These are phyloP conservation scores for Muscicapa comitata DNA, from an alignment of 2,797 vertebrate genomes.

Conservation along the genomic window DNA sequence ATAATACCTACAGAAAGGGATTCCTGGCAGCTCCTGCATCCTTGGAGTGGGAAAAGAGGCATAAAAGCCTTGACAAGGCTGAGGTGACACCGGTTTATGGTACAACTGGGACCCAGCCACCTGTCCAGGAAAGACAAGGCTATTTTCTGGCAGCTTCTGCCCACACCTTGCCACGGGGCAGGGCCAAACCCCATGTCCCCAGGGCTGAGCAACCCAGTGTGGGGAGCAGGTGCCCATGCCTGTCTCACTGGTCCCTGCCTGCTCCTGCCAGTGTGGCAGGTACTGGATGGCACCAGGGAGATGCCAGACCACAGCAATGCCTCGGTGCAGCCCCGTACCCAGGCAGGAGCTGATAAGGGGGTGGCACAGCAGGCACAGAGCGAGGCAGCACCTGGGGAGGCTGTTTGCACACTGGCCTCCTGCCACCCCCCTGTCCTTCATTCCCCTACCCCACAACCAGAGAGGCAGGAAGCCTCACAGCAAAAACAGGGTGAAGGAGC, in stretches of 20 bases:
- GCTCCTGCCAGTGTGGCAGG: background rate
- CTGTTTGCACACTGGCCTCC: background rate
- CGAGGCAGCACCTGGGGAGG: fast-evolving
- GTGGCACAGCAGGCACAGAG: fast-evolving
- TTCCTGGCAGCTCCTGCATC: fast-evolving
- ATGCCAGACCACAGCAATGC: fast-evolving
- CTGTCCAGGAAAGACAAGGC: fast-evolving
- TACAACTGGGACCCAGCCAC: background rate
- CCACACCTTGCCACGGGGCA: background rate
- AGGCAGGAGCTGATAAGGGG: background rate
- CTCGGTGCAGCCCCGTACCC: fast-evolving
- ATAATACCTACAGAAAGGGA: background rate
- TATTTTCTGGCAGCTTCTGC: background rate
- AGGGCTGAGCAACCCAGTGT: background rate
- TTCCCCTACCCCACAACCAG: background rate
- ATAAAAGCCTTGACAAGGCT: background rate
- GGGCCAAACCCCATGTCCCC: background rate
- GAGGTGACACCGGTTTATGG: background rate
- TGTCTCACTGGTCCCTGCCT: fast-evolving
- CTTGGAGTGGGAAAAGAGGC: background rate
- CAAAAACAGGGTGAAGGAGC: background rate
- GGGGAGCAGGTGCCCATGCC: fast-evolving
- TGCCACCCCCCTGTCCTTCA: background rate
- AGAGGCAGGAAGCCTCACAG: background rate
- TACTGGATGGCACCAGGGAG: background rate